Base-by-base conservation (phyloP, 2,888 invertebrate genomes). In the Mythimna loreyi region DNA sequence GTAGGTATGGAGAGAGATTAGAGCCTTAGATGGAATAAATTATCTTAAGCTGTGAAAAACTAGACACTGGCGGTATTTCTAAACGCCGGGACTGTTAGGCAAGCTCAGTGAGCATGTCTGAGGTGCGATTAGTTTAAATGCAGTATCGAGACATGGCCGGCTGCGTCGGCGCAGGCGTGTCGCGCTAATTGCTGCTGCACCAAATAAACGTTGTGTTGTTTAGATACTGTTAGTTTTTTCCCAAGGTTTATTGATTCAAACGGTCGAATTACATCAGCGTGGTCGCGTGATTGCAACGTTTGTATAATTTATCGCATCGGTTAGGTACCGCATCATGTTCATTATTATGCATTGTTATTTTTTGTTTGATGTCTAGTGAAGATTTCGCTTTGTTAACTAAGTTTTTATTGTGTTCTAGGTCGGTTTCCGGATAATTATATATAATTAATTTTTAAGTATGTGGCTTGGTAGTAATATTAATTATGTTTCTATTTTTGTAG, bases 171-270 rank as follows among this genome's bases (percentile, higher is more conserved):
- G 87, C 88, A 84, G 71, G 79, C 85, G 75, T 83, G 81, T 70
- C 74, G 75, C 78, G 82, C 78, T 88, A 90, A 90, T 88, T 90
- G 83, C 85, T 75, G 68, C 80, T 61, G 80, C 80, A 69, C 75
- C 58, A 75, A 84, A 83, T 82, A 84, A 84, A 81, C 79, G 79
- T 83, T 86, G 82, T 75, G 66, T 81, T 85, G 75, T 86, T 89
- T 87, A 87, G 86, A 87, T 85, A 87, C 86, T 87, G 86, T 88
- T 88, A 83, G 83, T 73, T 84, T 84, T 76, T 45, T 73, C 66
- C 70, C 87, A 87, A 89, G 86, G 86, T 77, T 79, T 76, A 79
- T 80, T 68, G 70, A 67, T 67, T 71, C 73, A 61, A 59, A 56
- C 61, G 43, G 67, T 68, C 21, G 67, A n/a, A 65, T 85, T 79